phyloP scores from a whole-genome alignment of 2,888 invertebrate species.

The Pasiphila rectangulata region DNA sequence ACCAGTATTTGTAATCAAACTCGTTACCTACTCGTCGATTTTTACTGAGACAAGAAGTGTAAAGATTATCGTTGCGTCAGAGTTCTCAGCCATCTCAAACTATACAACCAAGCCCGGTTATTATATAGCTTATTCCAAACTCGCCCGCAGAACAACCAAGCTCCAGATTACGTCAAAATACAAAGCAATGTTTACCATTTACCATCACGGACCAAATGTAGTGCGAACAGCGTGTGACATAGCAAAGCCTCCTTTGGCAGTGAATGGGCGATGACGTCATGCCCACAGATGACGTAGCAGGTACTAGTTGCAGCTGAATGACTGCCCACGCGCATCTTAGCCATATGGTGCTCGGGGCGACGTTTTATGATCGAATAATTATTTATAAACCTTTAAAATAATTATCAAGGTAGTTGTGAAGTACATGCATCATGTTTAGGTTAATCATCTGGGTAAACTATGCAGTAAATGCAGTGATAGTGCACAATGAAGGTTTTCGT shows the following conservation, averaged over 20 bases:
- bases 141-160: too few species aligned
- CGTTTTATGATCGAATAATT: constrained; percentile 6
- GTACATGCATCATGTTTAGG: constrained; percentile 4
- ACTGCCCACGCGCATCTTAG: constrained; percentile 45
- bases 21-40: too few species aligned
- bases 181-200: constrained; percentile 17
- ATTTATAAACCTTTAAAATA: constrained; percentile 17
- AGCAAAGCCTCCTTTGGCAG: constrained; percentile 35
- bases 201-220: constrained; percentile 37
- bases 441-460: constrained; percentile 5
- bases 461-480: background rate
- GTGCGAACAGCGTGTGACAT: constrained; percentile 21
- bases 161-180: constrained; percentile 14
- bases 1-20: too few species aligned
- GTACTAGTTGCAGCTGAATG: constrained; percentile 29
- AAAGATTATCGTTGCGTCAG: too few species aligned
- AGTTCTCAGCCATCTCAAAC: too few species aligned
- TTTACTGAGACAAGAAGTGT: too few species aligned
- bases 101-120: too few species aligned
- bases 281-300: constrained; percentile 3
- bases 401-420: constrained; percentile 13
- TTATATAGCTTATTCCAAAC: too few species aligned
- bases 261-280: constrained; percentile 64
- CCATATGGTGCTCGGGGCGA: constrained; percentile 48
- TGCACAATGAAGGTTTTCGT: background rate